A percentile compares a stretch with the other conserved stretches of the same genome.
phyloP scores from a whole-genome alignment of 1,140 invertebrate genomes.

The Popillia japonica region DNA sequence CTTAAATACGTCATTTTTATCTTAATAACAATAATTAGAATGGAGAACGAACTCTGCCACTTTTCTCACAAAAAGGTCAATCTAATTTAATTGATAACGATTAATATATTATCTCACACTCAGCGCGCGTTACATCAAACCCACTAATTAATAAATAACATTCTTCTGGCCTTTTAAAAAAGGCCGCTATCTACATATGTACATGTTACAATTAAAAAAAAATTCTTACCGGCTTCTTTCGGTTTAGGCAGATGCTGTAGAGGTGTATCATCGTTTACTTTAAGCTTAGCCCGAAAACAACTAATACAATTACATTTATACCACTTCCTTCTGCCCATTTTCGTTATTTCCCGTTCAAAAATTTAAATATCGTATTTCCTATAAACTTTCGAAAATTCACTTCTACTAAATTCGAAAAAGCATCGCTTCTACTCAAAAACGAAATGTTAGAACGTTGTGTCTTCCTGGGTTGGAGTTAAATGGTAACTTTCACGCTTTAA shows the following conservation, averaged over 20 bases:
- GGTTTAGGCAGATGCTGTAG: constrained; percentile 53
- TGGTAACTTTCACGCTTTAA: constrained; percentile 4
- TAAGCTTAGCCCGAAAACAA: constrained; percentile 42
- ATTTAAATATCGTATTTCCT: no score
- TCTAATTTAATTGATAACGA: constrained; percentile 16
- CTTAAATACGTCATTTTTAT: no score
- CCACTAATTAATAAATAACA: neutral
- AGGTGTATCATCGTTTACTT: constrained; percentile 45
- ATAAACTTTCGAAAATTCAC: neutral
- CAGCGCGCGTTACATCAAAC: no score
- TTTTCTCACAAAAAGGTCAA: neutral
- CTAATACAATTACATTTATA: constrained; percentile 35
- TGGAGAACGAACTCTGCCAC: no score
- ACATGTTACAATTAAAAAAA: constrained; percentile 3
- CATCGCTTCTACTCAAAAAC: neutral
- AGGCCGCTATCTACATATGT: neutral
- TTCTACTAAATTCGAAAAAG: neutral
- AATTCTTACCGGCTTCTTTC: constrained; percentile 49
- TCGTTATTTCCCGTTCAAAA: neutral
- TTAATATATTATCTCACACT: constrained; percentile 13
- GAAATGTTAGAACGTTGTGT: neutral
- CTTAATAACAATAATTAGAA: no score
- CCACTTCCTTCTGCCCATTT: constrained; percentile 37
- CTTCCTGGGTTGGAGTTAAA: neutral
- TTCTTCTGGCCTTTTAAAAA: neutral